phyloP scores from a whole-genome alignment of 2,888 invertebrate species.

The Acrocyrtus sp. region DNA sequence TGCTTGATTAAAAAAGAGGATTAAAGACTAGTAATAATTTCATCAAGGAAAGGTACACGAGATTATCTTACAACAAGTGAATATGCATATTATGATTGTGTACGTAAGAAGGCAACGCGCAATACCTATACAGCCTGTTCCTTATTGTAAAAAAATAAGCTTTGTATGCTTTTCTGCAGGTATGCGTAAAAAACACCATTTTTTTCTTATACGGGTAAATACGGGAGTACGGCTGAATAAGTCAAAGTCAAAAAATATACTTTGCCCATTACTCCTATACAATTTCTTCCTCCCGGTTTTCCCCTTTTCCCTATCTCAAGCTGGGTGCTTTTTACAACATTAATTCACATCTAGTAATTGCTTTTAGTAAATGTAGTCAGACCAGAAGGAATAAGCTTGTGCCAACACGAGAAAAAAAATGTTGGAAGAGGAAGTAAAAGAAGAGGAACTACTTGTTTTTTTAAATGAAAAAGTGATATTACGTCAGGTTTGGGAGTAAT shows the following conservation, averaged over 20 bases:
- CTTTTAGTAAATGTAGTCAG: neutral
- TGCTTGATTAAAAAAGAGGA: conserved; percentile 48
- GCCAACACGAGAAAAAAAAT: conserved; percentile 13
- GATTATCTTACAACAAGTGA: neutral
- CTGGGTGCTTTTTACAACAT: neutral
- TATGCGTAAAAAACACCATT: too few relatives aligned
- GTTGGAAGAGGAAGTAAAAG: neutral
- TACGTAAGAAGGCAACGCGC: too few relatives aligned
- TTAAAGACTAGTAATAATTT: conserved; percentile 38
- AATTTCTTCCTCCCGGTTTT: neutral
- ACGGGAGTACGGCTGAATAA: too few relatives aligned
- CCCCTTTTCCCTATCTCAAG: neutral
- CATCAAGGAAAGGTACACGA: conserved; percentile 1
- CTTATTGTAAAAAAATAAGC: too few relatives aligned
- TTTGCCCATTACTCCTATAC: neutral
- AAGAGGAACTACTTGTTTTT: conserved; percentile 14
- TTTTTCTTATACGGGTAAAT: too few relatives aligned
- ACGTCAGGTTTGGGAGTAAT: too few relatives aligned
- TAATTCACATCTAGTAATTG: neutral
- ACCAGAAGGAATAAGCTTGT: too few relatives aligned
- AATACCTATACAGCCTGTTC: too few relatives aligned
- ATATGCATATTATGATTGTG: neutral
- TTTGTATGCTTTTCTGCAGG: too few relatives aligned
- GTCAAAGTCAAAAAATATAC: too few relatives aligned
- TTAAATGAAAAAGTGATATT: too few relatives aligned